Conservation (phyloP, 2,888 invertebrate genomes). For the Eristalinus sepulchralis region DNA sequence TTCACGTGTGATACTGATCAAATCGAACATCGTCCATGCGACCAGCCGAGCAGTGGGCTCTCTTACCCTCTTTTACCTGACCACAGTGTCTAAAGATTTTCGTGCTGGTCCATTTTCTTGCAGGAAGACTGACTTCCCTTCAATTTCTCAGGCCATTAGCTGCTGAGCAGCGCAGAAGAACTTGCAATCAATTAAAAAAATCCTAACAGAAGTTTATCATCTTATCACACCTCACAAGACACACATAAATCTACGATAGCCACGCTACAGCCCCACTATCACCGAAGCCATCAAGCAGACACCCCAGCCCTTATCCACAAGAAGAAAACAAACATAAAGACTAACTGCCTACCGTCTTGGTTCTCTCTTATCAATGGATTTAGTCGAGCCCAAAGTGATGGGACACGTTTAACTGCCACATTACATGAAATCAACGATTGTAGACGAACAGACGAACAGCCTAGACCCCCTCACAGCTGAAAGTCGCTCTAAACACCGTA, state of each 20-base stretch:
- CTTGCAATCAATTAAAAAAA: neutral
- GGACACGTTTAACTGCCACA: neutral
- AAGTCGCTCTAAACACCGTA: constrained; percentile 11
- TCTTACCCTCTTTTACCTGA: too few species aligned
- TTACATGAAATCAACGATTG: neutral
- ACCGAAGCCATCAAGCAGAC: too few species aligned
- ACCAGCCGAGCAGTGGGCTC: too few species aligned
- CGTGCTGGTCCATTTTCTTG: too few species aligned
- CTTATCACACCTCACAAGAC: neutral
- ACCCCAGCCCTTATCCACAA: neutral
- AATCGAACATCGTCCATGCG: too few species aligned
- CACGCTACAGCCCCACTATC: too few species aligned
- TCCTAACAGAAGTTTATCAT: neutral
- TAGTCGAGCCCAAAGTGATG: neutral
- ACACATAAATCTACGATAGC: neutral
- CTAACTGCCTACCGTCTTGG: neutral
- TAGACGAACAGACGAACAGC: neutral
- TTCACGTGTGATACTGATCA: too few species aligned
- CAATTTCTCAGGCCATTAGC: too few species aligned
- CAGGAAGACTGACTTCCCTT: too few species aligned
- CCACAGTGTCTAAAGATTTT: too few species aligned
- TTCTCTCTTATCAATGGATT: neutral
- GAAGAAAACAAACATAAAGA: neutral
- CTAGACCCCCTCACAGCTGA: neutral
- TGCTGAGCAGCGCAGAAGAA: too few species aligned